phyloP scores from a whole-genome alignment of 2,797 vertebrate species.

The Gallinago nigripennis region DNA sequence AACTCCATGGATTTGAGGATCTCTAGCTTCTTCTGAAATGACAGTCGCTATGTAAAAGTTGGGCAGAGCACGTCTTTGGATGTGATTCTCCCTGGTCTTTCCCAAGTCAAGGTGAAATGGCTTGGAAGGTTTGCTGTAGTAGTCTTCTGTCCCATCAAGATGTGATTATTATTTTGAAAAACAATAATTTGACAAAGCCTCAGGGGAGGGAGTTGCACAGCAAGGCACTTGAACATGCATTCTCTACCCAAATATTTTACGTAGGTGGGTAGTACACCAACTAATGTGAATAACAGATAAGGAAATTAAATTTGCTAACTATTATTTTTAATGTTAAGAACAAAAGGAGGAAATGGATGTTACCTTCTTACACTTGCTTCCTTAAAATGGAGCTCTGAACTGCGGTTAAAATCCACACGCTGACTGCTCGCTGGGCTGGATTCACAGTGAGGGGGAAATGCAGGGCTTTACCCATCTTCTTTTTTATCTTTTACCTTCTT shows the following conservation, averaged over 20 bases:
- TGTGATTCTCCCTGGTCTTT: neutral
- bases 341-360: constrained; percentile 29
- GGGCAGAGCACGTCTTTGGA: neutral
- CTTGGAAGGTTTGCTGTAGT: neutral
- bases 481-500: too few relatives aligned
- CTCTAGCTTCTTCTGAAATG: neutral
- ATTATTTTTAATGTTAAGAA: neutral
- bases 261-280: neutral
- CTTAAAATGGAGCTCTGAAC: neutral
- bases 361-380: neutral
- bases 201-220: neutral
- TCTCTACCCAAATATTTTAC: constrained; percentile 2
- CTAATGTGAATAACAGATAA: neutral
- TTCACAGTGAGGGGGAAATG: neutral
- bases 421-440: neutral
- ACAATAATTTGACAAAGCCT: neutral
- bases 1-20: neutral
- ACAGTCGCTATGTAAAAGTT: rapidly evolving
- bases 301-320: neutral
- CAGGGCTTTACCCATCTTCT: neutral
- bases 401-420: neutral
- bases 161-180: neutral
- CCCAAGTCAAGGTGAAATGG: neutral
- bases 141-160: neutral
- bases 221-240: neutral